phyloP scores from a whole-genome alignment of 1,140 invertebrate genomes.

The Drosophila triauraria region DNA sequence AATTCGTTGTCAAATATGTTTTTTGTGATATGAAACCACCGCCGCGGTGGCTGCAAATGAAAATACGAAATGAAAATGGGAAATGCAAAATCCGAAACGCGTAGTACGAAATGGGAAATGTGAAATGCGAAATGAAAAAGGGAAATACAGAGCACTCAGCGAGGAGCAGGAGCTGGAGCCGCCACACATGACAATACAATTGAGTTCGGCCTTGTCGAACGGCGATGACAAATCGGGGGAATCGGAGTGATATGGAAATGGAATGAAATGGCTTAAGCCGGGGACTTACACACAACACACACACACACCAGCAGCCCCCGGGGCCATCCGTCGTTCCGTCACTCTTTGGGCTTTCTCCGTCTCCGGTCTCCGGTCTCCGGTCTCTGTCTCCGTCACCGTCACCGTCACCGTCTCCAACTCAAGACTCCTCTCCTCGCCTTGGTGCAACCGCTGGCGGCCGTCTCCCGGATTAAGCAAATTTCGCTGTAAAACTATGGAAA shows the following conservation, averaged over 20 bases:
- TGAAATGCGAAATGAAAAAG: slow-evolving; percentile 21
- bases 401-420: neutral
- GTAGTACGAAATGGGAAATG: no score
- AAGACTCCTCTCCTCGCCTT: neutral
- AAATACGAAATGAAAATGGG: slow-evolving; percentile 21
- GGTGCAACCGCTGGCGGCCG: slow-evolving; percentile 40
- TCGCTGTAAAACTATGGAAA: slow-evolving; percentile 51
- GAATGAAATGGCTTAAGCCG: slow-evolving; percentile 44
- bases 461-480: slow-evolving; percentile 53
- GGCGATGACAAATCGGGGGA: slow-evolving; percentile 27
- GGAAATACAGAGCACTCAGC: slow-evolving; percentile 9
- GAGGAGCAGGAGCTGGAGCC: neutral
- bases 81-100: neutral
- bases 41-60: slow-evolving; percentile 25
- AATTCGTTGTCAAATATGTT: neutral
- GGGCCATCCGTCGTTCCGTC: slow-evolving; percentile 3
- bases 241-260: slow-evolving; percentile 15
- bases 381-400: neutral
- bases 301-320: slow-evolving; percentile 8
- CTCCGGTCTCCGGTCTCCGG: neutral
- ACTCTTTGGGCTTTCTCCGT: slow-evolving; percentile 11
- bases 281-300: slow-evolving; percentile 36
- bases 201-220: slow-evolving; percentile 33
- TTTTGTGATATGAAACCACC: neutral
- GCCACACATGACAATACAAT: slow-evolving; percentile 41